Conservation (phyloP, 2,113 vertebrate species). For the Proteles cristata region DNA sequence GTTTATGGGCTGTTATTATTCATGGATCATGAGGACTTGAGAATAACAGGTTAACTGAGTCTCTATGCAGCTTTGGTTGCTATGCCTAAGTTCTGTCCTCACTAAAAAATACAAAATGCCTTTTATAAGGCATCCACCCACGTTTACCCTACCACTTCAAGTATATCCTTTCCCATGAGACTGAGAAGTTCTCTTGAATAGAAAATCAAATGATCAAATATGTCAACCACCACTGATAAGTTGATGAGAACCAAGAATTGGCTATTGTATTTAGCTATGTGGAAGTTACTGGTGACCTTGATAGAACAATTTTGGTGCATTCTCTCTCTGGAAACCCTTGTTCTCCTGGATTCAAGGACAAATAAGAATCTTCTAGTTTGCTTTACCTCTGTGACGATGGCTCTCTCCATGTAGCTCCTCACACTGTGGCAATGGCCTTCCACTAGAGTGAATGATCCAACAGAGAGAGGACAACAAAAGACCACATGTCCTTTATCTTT, state of each 20-base stretch:
- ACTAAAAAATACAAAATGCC: neutral
- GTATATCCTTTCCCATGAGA: neutral
- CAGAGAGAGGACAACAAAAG: neutral
- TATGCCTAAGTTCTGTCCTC: neutral
- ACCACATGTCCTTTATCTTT: neutral
- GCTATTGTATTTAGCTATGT: neutral
- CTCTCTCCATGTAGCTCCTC: neutral
- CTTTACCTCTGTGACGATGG: neutral
- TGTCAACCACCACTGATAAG: neutral
- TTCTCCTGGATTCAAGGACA: neutral
- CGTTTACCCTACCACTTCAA: neutral
- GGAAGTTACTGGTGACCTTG: neutral
- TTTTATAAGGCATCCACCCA: neutral
- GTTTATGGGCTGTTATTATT: neutral
- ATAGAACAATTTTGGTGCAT: neutral
- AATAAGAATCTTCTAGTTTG: neutral
- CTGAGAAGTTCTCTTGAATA: neutral
- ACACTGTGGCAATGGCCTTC: neutral
- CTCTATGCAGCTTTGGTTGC: neutral
- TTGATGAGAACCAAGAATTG: neutral
- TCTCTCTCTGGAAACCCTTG: neutral
- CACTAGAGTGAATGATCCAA: neutral
- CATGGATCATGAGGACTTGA: neutral
- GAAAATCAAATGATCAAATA: neutral
- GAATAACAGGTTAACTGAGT: neutral